Base-by-base conservation (phyloP, 2,113 vertebrate genomes). In the Neodon shergylaensis region DNA sequence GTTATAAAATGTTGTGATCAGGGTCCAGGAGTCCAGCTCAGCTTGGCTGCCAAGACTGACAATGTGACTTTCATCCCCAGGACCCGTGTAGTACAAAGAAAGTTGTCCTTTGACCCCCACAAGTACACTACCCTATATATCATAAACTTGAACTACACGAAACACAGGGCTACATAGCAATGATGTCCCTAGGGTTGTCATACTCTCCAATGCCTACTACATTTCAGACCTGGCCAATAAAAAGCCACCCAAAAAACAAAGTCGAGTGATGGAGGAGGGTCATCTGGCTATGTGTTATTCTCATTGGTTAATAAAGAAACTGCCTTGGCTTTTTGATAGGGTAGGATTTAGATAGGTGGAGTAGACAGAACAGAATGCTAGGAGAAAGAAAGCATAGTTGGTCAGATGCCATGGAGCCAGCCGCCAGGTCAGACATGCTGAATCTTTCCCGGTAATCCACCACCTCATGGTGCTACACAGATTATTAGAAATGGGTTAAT, bases 191-290 rank as follows among this genome's bases (percentile, higher is more conserved):
- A 93, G 47, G 42, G 6, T 42, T 63, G 22, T 84, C 42, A 17
- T 63, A 87, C 1, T 79, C 52, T 70, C 44, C 49, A 90, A 42
- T 65, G 26, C 7, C 65, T 76, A 81, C 66, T 82, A 42, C 33
- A 61, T 33, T 93, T 73, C 78, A 70, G 28, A 85, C 31, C 39
- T 31, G 4, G 84, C 26, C 47, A 86, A 85, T 12, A 84, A 3
- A 97, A 17, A 94, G 92, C 91, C 26, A 93, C 19, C 68, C 65
- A 87, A 84, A 95, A 83, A 94, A 93, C 28, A 93, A 94, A 91
- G 54, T 19, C 19, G 11, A 52, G 11, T 52, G 49, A 52, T 13
- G 49, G 49, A 52, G 49, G 49, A 52, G 49, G 13, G 13, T 52
- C 49, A 52, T 52, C 49, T 52, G 49, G 14, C 49, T 52, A 52